Evolutionary conservation across 1,140 invertebrate genomes (phyloP), one percentile per base, ranked within the genome.

Genomic region (Drosophila santomea): DNA sequence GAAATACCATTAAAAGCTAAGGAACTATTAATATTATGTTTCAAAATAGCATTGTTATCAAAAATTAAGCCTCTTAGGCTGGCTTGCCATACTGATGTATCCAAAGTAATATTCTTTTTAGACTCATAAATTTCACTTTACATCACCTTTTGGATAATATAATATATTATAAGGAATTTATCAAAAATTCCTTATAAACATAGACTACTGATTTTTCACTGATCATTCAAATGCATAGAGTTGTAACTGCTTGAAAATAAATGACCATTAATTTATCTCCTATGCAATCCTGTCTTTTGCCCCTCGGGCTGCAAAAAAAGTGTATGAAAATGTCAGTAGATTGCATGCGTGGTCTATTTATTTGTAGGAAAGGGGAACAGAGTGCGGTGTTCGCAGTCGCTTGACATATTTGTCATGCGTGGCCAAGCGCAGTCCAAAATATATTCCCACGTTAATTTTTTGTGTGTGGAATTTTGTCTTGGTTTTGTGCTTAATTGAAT

Each of bases 381-480:
- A 44, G 23, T 14, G 43, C 35, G 64, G 38, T 1, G 20, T n/a
- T 6, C 14, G 35, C 39, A 36, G 28, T 60, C 38, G 39, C 14
- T 35, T 36, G 43, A 54, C 73, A 82, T 76, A 88, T 86, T 88
- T 82, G 83, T 78, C 64, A 68, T 78, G 82, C 78, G 69, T 71
- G 68, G 67, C 75, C 45, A 45, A 45, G 44, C 20, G 20, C 44
- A 45, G 44, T 5, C 44, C 61, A 75, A 59, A 63, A 76, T 52
- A 80, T 77, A 80, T 88, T 88, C 83, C 83, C 83, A 88, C 84
- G 83, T 78, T 89, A 68, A 64, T 69, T 74, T 74, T 81, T 68
- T 52, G 1, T 20, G 20, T 68, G 43, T 39, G 45, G 32, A 32
- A 32, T 39, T 45, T 41, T 14, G 10, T 39, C 14, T 12, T 12